phyloP scores from a whole-genome alignment of 2,797 vertebrate genomes.

The Platyrinchus mystaceus region DNA sequence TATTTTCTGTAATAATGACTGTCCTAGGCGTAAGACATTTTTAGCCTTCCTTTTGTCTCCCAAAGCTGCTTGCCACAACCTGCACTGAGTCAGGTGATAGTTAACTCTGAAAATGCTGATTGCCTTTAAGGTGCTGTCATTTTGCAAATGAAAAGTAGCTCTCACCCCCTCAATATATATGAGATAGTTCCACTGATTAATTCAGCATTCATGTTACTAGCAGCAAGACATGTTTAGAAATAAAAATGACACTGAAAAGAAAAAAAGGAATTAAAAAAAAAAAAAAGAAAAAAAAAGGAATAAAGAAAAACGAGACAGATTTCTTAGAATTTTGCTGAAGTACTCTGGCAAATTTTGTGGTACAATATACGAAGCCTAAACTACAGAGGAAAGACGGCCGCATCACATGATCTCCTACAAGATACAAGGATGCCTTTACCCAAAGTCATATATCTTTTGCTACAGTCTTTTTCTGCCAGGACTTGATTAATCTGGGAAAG shows the following conservation, averaged over 20 bases:
- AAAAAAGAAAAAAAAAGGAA: background rate
- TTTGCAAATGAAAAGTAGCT: background rate
- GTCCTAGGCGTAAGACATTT: background rate
- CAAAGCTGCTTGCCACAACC: background rate
- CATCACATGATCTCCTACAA: background rate
- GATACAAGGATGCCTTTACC: background rate
- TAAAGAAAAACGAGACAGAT: background rate
- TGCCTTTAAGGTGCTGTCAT: background rate
- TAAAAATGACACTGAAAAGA: background rate
- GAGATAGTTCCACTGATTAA: background rate
- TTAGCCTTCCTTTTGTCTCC: background rate
- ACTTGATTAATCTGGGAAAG: background rate
- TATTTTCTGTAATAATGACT: background rate
- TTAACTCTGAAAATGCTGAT: background rate
- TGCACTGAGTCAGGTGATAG: background rate
- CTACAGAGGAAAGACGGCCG: background rate
- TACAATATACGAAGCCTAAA: background rate
- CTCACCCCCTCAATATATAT: background rate
- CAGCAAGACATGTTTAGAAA: background rate
- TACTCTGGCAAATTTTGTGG: background rate
- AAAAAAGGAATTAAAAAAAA: background rate
- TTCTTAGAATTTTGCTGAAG: background rate
- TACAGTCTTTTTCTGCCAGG: background rate
- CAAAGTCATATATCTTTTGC: background rate
- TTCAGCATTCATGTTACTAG: background rate